Evolutionary conservation across 2,797 vertebrate genomes (phyloP).

Genomic region (Oophaga sylvatica): DNA sequence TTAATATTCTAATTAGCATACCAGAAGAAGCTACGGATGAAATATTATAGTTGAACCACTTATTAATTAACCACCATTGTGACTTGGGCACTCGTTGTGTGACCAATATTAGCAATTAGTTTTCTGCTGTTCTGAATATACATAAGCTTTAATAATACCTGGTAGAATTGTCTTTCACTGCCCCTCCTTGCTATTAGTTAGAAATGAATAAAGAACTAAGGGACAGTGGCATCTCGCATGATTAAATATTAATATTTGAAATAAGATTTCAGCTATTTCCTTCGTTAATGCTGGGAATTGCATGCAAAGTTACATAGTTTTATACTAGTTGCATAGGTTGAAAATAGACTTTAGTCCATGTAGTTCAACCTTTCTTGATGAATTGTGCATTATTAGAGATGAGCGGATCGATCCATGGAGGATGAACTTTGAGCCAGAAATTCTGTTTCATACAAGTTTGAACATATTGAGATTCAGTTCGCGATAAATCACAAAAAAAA

Average conservation of each 20-base stretch:
- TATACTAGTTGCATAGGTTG: no score
- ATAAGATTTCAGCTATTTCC: neutral
- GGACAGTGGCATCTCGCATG: neutral
- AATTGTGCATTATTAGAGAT: no score
- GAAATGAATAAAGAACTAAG: neutral
- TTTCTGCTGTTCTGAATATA: neutral
- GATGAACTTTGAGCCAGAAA: no score
- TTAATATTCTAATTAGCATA: constrained; percentile 4
- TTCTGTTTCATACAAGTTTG: no score
- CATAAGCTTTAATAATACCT: neutral
- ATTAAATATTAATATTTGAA: neutral
- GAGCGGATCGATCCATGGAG: no score
- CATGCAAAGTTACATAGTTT: neutral
- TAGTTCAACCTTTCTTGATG: no score
- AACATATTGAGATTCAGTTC: no score
- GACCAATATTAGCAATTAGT: neutral
- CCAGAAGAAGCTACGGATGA: neutral
- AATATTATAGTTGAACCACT: neutral
- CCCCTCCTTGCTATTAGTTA: neutral
- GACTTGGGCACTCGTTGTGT: neutral
- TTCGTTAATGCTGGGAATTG: neutral
- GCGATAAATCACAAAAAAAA: no score
- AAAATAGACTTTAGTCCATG: no score
- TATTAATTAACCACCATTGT: constrained; percentile 2
- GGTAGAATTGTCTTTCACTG: neutral